Percentiles rank a stretch among this genome's conserved stretches.
Evolutionary conservation across 2,113 vertebrate genomes (phyloP).

Genomic region (Dicaeum eximium): DNA sequence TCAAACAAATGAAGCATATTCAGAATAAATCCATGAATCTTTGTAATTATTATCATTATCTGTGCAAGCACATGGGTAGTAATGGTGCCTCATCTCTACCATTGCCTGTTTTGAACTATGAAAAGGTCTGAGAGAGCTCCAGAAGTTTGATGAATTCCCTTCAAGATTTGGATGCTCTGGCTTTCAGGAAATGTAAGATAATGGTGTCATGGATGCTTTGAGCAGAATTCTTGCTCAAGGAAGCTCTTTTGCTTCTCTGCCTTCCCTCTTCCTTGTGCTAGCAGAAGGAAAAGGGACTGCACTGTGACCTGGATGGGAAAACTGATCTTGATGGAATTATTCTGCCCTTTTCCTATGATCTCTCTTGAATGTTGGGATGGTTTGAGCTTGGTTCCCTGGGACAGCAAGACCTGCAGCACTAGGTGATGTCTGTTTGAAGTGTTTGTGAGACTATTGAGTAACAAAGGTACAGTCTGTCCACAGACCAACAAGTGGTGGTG

Average conservation of each 20-base stretch:
- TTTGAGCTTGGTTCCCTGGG: not conserved
- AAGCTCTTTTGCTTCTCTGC: not conserved
- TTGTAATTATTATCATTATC: not conserved
- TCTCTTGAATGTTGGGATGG: not conserved
- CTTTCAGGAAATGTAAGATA: not conserved
- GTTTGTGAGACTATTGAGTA: not conserved
- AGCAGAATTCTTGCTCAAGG: not conserved
- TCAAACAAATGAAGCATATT: not conserved
- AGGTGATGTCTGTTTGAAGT: not conserved
- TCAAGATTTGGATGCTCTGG: not conserved
- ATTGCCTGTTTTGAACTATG: not conserved
- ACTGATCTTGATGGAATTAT: not conserved
- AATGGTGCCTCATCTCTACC: not conserved
- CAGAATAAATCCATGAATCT: not conserved
- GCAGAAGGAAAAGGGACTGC: not conserved
- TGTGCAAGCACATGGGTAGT: rapidly evolving
- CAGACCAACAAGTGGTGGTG: not conserved
- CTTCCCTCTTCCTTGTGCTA: not conserved
- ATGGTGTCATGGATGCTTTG: not conserved
- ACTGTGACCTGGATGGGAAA: not conserved
- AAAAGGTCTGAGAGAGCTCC: not conserved
- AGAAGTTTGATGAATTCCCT: not conserved
- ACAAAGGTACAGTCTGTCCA: not conserved
- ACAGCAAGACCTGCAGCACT: not conserved
- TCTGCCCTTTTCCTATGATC: not conserved